Base-by-base conservation (phyloP, 2,113 vertebrate species). In the Rhizomys pruinosus region DNA sequence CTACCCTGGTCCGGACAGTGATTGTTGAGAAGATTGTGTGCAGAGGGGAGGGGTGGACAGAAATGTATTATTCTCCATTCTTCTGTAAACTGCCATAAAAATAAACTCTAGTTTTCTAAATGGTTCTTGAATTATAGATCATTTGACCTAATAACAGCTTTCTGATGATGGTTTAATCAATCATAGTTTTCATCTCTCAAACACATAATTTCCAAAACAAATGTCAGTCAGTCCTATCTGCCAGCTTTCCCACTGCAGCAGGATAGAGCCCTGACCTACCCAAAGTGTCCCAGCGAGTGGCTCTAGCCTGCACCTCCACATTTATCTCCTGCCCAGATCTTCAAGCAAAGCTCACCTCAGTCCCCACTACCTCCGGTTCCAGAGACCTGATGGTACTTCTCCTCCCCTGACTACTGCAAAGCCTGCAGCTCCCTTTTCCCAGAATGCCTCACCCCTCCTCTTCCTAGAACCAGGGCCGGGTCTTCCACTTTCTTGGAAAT, bases 121-220 rank as follows among this genome's bases (percentile, higher is more conserved):
- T 79, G 17, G 25, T 92, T 94, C 7, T 42, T 68, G 71, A 91
- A 68, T 92, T 80, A 88, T 44, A 66, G 55, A 22, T 69, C 15
- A 39, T 64, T 87, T 90, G 73, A 92, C 27, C 7, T 72, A 91
- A 37, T 57, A 42, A 74, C 9, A 68, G 11, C 25, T 52, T 82
- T 84, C 64, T 59, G 66, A 52, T 27, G 11, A 69, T 52, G 19
- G 12, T n/a, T 84, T 68, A 52, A n/a, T 52, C 27, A 34, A 15
- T 19, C 2, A 5, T 44, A 29, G 32, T 68, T 90, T 77, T 87
- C 78, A 91, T 73, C 52, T 12, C 55, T 55, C 47, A 1, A 91
- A 57, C 34, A 13, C 34, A 74, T n/a, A 25, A 10, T 81, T 84
- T 81, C 47, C n/a, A 69, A 89, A 25, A 68, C 59, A 87, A 92